phyloP scores from a whole-genome alignment of 2,797 vertebrate species.

The Leucoraja ocellata region DNA sequence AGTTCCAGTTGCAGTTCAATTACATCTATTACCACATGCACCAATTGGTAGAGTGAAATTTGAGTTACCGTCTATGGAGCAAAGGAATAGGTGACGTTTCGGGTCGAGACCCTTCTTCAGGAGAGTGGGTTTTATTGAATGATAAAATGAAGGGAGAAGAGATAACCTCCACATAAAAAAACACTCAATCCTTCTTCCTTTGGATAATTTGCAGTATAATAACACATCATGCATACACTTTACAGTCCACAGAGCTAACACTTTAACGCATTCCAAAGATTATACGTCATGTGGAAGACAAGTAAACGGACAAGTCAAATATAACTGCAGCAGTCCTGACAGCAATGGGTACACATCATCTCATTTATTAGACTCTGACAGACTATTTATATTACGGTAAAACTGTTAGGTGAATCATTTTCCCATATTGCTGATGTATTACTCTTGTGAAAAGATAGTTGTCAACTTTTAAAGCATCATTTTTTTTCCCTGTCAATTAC shows the following conservation, averaged over 20 bases:
- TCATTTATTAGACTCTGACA: slow-evolving; percentile 27
- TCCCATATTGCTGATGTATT: slow-evolving; percentile 25
- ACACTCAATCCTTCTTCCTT: not conserved
- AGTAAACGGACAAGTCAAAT: not conserved
- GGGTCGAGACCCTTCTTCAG: not conserved
- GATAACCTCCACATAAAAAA: not conserved
- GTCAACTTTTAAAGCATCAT: not conserved
- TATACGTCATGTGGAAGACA: not conserved
- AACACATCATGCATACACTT: not conserved
- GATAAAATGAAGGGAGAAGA: not conserved
- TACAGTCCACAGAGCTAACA: not conserved
- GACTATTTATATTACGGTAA: slow-evolving; percentile 3
- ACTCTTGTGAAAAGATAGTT: not conserved
- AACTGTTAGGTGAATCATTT: slow-evolving; percentile 6
- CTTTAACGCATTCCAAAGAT: not conserved
- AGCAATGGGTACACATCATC: not conserved
- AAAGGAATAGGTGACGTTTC: too few relatives aligned
- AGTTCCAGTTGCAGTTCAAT: too few relatives aligned
- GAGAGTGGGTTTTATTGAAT: not conserved
- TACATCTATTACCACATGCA: too few relatives aligned
- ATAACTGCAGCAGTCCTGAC: not conserved
- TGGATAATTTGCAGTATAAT: not conserved
- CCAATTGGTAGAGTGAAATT: too few relatives aligned
- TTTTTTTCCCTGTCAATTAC: slow-evolving; percentile 17
- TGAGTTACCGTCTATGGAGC: too few relatives aligned